A percentile compares a stretch with the other conserved stretches of the same genome.
These are phyloP conservation scores for Scaptomyza pallida DNA, from an alignment of 1,140 invertebrate species.

Conservation along the genomic window DNA sequence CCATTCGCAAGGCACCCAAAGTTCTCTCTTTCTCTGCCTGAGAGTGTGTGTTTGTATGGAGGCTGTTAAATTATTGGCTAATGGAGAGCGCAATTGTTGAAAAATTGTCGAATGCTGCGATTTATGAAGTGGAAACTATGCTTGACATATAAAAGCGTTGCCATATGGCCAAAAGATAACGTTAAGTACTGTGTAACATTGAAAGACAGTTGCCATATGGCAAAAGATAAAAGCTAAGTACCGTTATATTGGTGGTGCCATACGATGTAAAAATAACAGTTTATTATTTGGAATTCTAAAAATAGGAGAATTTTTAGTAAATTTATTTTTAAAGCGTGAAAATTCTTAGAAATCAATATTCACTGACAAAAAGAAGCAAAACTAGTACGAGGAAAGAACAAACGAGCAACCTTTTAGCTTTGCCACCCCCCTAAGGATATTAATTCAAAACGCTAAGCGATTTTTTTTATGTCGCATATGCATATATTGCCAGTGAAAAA, in stretches of 20 bases:
- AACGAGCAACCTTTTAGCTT: not conserved
- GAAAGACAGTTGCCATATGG: constrained; percentile 8
- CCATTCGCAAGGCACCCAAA: not conserved
- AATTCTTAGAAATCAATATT: no score
- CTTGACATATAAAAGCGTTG: constrained; percentile 8
- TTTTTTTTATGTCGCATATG: not conserved
- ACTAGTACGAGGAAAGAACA: no score
- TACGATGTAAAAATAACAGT: no score
- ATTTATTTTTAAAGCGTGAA: no score
- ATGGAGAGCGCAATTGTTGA: constrained; percentile 35
- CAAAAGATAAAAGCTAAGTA: not conserved
- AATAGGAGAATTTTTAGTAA: no score
- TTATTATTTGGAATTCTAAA: no score
- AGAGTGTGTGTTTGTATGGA: constrained; percentile 5
- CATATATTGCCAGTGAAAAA: not conserved
- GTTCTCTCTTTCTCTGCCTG: not conserved
- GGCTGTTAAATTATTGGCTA: constrained; percentile 57
- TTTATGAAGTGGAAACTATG: constrained; percentile 42
- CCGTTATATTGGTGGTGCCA: no score
- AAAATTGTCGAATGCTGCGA: constrained; percentile 35
- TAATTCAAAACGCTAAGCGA: constrained; percentile 9
- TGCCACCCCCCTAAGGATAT: not conserved
- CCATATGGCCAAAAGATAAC: constrained; percentile 20
- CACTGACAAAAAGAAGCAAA: no score
- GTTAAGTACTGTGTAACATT: not conserved